phyloP scores from a whole-genome alignment of 2,888 invertebrate genomes.

The Dysmachus trigonus region DNA sequence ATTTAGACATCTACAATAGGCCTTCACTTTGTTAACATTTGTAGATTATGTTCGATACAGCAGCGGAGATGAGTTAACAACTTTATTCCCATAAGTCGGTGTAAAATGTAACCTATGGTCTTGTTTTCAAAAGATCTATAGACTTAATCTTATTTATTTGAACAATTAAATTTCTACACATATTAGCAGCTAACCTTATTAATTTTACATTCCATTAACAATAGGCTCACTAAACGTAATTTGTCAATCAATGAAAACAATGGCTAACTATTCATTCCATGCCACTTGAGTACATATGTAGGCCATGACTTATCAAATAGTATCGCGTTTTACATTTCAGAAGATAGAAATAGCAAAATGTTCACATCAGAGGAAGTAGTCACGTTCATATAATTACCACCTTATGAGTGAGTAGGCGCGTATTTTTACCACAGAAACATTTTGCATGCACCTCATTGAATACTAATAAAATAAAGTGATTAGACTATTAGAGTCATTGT shows the following conservation, averaged over 20 bases:
- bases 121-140: neutral
- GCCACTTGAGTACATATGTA: neutral
- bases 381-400: neutral
- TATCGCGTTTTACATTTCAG: neutral
- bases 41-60: neutral
- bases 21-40: neutral
- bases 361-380: neutral
- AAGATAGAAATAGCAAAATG: neutral
- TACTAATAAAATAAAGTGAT: neutral
- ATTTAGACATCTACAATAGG: too few relatives aligned
- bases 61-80: neutral
- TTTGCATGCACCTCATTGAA: neutral
- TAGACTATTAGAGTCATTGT: neutral
- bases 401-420: neutral
- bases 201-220: neutral
- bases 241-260: neutral
- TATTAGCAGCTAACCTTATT: neutral
- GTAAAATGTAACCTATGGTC: too few relatives aligned
- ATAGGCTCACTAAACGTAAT: neutral
- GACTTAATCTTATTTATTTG: too few relatives aligned
- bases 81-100: too few relatives aligned
- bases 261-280: neutral
- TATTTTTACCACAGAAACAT: neutral
- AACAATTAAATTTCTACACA: neutral
- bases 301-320: neutral